phyloP scores from a whole-genome alignment of 2,888 invertebrate genomes.

The Apamea sordens region DNA sequence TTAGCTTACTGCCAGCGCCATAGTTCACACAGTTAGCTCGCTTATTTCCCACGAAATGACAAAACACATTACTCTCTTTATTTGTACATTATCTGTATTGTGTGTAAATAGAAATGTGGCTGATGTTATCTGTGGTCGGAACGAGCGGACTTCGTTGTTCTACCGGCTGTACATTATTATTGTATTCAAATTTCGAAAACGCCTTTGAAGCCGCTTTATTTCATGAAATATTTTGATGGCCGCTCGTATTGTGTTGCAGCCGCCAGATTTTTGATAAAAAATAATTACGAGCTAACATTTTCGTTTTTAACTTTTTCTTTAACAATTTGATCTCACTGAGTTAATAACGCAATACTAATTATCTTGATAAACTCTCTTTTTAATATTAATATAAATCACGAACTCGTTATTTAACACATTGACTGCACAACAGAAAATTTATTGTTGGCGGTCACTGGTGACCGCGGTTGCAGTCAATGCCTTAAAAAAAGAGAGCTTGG shows the following conservation, averaged over 20 bases:
- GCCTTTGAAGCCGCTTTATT: constrained; percentile 61
- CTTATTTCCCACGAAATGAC: constrained; percentile 84
- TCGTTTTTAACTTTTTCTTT: background rate
- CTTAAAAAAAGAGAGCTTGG: background rate
- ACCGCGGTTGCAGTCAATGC: too few relatives aligned
- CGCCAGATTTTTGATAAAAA: constrained; percentile 51
- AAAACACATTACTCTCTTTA: constrained; percentile 81
- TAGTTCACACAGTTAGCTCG: constrained; percentile 65
- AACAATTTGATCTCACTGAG: too few relatives aligned
- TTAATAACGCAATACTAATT: background rate
- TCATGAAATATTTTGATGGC: constrained; percentile 59
- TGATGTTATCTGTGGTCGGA: constrained; percentile 78
- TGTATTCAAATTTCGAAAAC: constrained; percentile 80
- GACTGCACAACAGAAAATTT: too few relatives aligned
- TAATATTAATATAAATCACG: too few relatives aligned
- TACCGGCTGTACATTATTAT: constrained; percentile 68
- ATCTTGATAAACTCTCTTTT: background rate
- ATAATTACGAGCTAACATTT: constrained; percentile 31
- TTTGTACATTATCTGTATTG: constrained; percentile 80
- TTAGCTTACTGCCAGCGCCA: constrained; percentile 58
- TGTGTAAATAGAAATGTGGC: constrained; percentile 81
- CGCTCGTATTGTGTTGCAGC: constrained; percentile 48
- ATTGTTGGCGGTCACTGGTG: too few relatives aligned
- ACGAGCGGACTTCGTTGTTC: constrained; percentile 71
- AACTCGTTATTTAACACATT: too few relatives aligned